Percentiles rank a stretch among this genome's conserved stretches.
Conservation (phyloP, 2,888 invertebrate genomes). For the Notocelia uddmanniana region DNA sequence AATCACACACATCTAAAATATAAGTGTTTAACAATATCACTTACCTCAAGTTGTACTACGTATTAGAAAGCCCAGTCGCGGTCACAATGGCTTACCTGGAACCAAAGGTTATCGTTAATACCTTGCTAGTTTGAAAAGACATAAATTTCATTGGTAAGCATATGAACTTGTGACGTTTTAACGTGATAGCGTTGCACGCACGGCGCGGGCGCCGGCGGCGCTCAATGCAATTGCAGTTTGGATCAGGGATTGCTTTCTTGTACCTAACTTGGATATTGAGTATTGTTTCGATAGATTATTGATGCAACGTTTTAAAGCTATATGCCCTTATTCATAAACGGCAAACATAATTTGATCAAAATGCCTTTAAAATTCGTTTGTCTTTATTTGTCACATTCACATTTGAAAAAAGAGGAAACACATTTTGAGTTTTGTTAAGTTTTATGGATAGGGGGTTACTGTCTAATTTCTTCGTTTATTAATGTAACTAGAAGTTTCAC, state of each 20-base stretch:
- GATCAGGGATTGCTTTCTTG: slow-evolving; percentile 15
- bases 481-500: too few species aligned
- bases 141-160: not conserved
- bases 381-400: too few species aligned
- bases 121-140: slow-evolving; percentile 33
- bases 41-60: slow-evolving; percentile 24
- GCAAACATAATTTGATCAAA: too few species aligned
- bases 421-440: too few species aligned
- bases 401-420: too few species aligned
- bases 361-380: too few species aligned
- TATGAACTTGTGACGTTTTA: not conserved
- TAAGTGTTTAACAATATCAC: slow-evolving; percentile 8
- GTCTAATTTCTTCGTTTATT: too few species aligned
- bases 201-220: slow-evolving; percentile 38
- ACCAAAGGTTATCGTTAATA: slow-evolving; percentile 59
- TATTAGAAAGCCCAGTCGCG: slow-evolving; percentile 49
- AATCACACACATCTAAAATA: not conserved
- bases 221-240: slow-evolving; percentile 24
- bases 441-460: too few species aligned
- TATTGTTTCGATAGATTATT: slow-evolving; percentile 23
- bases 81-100: slow-evolving; percentile 67
- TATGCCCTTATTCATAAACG: too few species aligned
- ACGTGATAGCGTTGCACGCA: slow-evolving; percentile 8
- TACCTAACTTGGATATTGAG: slow-evolving; percentile 6
- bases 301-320: not conserved